Conservation (phyloP, 2,113 vertebrate species). For the Progne subis region DNA sequence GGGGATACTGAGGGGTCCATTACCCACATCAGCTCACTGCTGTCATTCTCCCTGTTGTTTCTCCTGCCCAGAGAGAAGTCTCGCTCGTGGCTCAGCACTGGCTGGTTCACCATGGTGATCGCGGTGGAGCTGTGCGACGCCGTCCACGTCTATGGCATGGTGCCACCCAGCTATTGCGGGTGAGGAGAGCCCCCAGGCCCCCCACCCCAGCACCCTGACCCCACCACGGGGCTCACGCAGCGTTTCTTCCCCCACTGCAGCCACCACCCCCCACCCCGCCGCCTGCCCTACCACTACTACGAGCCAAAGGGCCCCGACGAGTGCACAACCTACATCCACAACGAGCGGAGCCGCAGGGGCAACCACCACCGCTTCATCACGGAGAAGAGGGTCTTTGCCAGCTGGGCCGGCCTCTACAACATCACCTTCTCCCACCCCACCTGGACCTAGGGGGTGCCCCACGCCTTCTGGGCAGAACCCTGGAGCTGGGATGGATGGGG, state of each 20-base stretch:
- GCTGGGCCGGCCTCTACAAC: slow-evolving; percentile 92
- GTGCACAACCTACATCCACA: slow-evolving; percentile 90
- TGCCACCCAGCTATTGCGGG: slow-evolving; percentile 90
- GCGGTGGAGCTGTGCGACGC: slow-evolving; percentile 92
- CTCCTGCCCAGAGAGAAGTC: slow-evolving; percentile 83
- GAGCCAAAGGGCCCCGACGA: slow-evolving; percentile 91
- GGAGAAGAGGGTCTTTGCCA: slow-evolving; percentile 92
- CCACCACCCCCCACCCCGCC: slow-evolving; percentile 76
- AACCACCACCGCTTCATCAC: slow-evolving; percentile 98
- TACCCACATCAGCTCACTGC: rapidly evolving
- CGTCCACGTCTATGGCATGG: slow-evolving; percentile 96
- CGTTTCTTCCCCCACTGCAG: slow-evolving; percentile 5
- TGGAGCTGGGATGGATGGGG: neutral
- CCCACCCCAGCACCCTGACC: rapidly evolving
- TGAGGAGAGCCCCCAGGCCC: slow-evolving; percentile 52
- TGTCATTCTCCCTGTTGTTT: neutral
- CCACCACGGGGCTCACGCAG: neutral
- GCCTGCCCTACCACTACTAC: slow-evolving; percentile 95
- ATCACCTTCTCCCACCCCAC: slow-evolving; percentile 90
- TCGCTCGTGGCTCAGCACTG: slow-evolving; percentile 95
- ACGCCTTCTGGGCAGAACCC: neutral
- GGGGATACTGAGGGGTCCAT: neutral
- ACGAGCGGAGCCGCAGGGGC: slow-evolving; percentile 86
- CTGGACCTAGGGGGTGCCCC: slow-evolving; percentile 76
- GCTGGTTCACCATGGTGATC: slow-evolving; percentile 99